Base-by-base conservation (phyloP, 2,797 vertebrate species). In the Prionace glauca region DNA sequence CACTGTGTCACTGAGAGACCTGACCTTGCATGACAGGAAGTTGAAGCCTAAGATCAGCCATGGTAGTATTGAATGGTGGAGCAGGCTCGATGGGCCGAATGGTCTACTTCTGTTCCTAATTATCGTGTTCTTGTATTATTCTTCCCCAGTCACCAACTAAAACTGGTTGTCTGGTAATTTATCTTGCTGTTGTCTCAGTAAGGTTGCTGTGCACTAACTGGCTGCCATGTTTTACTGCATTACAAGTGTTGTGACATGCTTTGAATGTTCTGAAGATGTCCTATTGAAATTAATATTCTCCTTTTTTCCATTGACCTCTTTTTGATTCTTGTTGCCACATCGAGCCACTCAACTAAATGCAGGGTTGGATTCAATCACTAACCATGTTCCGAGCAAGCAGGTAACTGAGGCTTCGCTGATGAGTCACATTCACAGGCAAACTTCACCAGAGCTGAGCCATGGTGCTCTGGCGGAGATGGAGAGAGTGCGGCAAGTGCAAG, bases 401-500 rank as follows among this genome's bases (percentile, higher is more conserved):
- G 92, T 20, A 65, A 56, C 96, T 88, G 92, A 96, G n/a, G 88
- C 29, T 9, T 14, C 93, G 95, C 69, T 69, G 79, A 41, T 20
- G 0, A 12, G 41, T 26, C n/a, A 24, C 4, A 3, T 95, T 32
- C 50, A 93, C 24, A 96, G 96, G 0, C 12, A 2, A 74, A 96
- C 72, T 26, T n/a, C 77, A 10, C 50, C n/a, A 22, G 96, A 7
- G 26, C 12, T 95, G 4, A 94, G 97, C 26, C 74, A 26, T 24
- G 96, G 88, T 96, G 92, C 74, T 9, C 96, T 79, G 5, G 96
- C 96, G 87, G 96, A 95, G 90, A 95, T 87, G 1, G 95, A 96
- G 4, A 77, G 71, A 12, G 0, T 14, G 93, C 65, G 95, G 62
- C 95, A 96, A 96, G 96, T 96, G 87, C 96, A 98, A 88, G 96